Evolutionary conservation across 2,797 vertebrate species (phyloP), one percentile per base, ranked within the genome.

Genomic region (Coregonus suidteri): DNA sequence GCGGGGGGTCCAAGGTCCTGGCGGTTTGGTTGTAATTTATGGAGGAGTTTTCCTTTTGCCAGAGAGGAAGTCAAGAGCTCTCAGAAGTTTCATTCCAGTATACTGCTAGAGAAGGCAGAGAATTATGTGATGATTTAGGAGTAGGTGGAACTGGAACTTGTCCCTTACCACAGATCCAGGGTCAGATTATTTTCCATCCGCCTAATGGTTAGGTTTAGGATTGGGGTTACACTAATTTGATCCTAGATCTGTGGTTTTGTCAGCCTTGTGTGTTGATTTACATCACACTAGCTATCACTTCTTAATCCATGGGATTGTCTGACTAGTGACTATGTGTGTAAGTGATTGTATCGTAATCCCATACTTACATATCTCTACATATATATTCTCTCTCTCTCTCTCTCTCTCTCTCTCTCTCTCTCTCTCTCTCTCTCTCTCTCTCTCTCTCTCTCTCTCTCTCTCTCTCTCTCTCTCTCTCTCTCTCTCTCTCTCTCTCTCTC

Each of bases 21-120:
- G 73, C 9, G 9, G 41, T 11, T 80, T 41, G 64, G 31, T 47
- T 37, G 79, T 86, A 86, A 76, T 76, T 80, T 74, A 79, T 80
- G 76, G 73, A 37, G 5, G 14, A 68, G 66, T 66, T 79, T 52
- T 64, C 80, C 82, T 73, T 78, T 85, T 81, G 65, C 64, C 14
- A 78, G 54, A 72, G 52, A 75, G 69, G 41, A 71, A 73, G 53
- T 56, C 51, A 7, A 5, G 35, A 66, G 1, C n/a, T 52, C 51
- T 71, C 52, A 9, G 35, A 59, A 25, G 51, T 72, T 71, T 20
- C 47, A 25, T 30, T 31, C 41, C n/a, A 71, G 37, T 71, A 47
- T 47, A 16, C 20, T 51, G 35, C 66, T 7, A 35, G 15, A 71
- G 3, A 70, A 70, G 20, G 37, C 1, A 3, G 15, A 7, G n/a